These are phyloP conservation scores for Carettochelys insculpta DNA, from an alignment of 2,113 vertebrate genomes.

Conservation along the genomic window DNA sequence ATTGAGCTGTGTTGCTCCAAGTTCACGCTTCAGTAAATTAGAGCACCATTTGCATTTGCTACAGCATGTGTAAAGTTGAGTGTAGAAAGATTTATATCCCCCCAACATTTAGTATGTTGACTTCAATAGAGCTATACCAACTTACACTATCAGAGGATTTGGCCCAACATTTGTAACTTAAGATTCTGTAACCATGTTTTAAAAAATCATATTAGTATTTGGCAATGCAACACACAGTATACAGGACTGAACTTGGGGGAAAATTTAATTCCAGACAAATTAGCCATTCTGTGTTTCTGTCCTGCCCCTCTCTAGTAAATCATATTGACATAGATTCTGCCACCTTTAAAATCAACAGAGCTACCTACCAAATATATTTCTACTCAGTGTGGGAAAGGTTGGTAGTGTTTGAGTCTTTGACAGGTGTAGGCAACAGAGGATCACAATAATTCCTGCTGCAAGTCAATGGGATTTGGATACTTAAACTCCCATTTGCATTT, in stretches of 20 bases:
- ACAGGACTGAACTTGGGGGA: not conserved
- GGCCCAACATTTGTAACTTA: not conserved
- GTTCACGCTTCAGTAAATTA: not conserved
- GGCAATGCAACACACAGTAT: not conserved
- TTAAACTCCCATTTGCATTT: not conserved
- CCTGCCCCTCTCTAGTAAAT: not conserved
- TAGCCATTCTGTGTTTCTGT: not conserved
- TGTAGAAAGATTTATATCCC: not conserved
- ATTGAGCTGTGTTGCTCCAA: not conserved
- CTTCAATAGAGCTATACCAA: not conserved
- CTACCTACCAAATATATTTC: not conserved
- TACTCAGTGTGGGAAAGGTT: not conserved
- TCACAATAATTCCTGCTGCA: not conserved
- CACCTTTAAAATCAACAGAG: not conserved
- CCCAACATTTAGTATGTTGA: not conserved
- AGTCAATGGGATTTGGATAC: not conserved
- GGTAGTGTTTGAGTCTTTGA: not conserved
- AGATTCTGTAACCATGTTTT: not conserved
- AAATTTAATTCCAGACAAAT: slow-evolving; percentile 12
- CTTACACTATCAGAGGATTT: not conserved
- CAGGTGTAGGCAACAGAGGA: no score
- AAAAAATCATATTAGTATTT: not conserved
- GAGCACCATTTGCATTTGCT: not conserved
- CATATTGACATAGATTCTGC: not conserved
- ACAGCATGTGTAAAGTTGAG: not conserved